Base-by-base conservation (phyloP, 2,888 invertebrate genomes). In the Platycheirus rosarum region DNA sequence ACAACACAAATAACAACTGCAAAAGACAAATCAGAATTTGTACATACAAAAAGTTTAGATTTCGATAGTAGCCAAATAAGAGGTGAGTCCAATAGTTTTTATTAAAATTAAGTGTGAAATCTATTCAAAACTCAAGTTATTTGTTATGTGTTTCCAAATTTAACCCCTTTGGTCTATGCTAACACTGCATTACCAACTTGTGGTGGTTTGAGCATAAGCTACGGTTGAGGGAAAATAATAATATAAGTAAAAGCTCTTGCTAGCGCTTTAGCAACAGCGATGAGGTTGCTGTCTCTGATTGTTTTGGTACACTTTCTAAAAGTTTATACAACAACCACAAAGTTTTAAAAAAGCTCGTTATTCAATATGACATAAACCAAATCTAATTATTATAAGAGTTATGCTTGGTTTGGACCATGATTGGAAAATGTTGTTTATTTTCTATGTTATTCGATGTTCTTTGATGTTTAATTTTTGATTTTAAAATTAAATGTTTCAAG, bases 41-140 rank as follows among this genome's bases (percentile, higher is more conserved):
- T 86, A 84, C 87, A 87, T 85, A 87, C 87, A 35, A 87, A 87
- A 86, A 87, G 87, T 76, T 86, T 87, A 85, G 87, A 87, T 85
- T 87, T 87, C 79, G 86, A 87, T 79, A 86, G 86, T 85, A 85
- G 85, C 82, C 86, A 86, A 86, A 73, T 85, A 82, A 87, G 86
- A 87, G 86, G 87, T 87, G 85, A 86, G 86, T 86, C 65, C 35
- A n/a, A 49, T 37, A 14, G 40, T 44, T 13, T 66, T 37, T 9
- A 1, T 11, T 5, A 44, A 60, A 29, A 7, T n/a, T n/a, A n/a
- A n/a, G 35, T 71, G 48, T 77, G 37, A 20, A 76, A 63, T 51
- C 26, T 51, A 9, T 37, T 29, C 9, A n/a, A 11, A 55, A 55
- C 37, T 13, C 11, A 57, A 63, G n/a, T 32, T 14, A 42, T 23